phyloP scores from a whole-genome alignment of 2,113 vertebrate genomes.

The Brevimyrus niger region DNA sequence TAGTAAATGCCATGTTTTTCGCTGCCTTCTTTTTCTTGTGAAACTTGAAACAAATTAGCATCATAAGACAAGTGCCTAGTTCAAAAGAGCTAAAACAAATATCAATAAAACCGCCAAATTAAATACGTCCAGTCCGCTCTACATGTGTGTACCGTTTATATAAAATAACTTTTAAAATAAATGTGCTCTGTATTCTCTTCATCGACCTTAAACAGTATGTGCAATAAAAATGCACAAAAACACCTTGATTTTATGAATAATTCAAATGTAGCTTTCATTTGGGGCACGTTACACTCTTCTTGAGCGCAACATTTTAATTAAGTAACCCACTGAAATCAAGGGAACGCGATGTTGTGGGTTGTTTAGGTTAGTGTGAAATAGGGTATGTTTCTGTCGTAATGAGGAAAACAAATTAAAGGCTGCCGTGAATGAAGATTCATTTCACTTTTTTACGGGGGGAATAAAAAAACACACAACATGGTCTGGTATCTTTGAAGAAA shows the following conservation, averaged over 20 bases:
- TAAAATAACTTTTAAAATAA: neutral
- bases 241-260: neutral
- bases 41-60: neutral
- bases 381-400: slow-evolving; percentile 34
- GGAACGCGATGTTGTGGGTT: slow-evolving; percentile 2
- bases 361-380: slow-evolving; percentile 31
- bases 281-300: neutral
- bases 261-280: neutral
- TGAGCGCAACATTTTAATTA: slow-evolving; percentile 4
- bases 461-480: neutral
- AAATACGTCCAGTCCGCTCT: neutral
- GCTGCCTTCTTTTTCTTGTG: neutral
- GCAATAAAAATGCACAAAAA: neutral
- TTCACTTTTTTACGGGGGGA: neutral
- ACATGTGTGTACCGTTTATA: neutral
- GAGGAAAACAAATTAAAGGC: slow-evolving; percentile 39
- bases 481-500: slow-evolving; percentile 9
- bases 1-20: neutral
- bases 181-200: neutral
- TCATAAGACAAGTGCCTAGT: neutral
- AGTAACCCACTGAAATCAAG: neutral
- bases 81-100: neutral
- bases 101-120: neutral
- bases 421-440: slow-evolving; percentile 28
- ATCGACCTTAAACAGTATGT: neutral